phyloP scores from a whole-genome alignment of 64 coral and sea anemone species.

The Montipora sp. region DNA sequence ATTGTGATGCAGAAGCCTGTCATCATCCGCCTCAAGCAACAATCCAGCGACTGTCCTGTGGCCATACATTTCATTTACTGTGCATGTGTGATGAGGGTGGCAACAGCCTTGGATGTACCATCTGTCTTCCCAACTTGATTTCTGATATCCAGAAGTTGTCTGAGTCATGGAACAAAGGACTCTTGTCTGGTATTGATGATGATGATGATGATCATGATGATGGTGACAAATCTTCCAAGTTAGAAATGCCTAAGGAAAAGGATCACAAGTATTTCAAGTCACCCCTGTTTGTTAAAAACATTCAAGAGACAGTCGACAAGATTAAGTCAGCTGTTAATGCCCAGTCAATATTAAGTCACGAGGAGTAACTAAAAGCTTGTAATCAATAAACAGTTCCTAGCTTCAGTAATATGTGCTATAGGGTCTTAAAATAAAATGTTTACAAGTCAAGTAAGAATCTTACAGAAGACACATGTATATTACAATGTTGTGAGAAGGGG shows the following conservation, averaged over 20 bases:
- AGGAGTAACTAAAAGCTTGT: neutral
- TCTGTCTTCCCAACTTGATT: constrained; percentile 56
- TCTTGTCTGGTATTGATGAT: neutral
- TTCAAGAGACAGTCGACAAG: neutral
- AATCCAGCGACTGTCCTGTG: too few species aligned
- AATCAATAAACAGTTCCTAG: too few species aligned
- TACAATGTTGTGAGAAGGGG: too few species aligned
- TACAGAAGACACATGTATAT: too few species aligned
- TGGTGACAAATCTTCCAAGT: neutral
- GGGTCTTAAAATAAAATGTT: too few species aligned
- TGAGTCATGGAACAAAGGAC: constrained; percentile 47
- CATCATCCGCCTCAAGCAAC: too few species aligned
- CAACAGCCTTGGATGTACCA: too few species aligned
- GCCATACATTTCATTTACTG: too few species aligned
- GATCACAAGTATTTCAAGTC: constrained; percentile 29
- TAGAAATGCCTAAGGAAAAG: constrained; percentile 2
- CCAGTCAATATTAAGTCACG: neutral
- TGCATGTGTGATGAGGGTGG: too few species aligned
- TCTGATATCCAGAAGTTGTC: too few species aligned
- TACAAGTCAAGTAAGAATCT: too few species aligned
- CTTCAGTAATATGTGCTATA: too few species aligned
- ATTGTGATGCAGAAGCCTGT: constrained; percentile 42
- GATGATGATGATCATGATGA: neutral
- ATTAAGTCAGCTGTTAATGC: constrained; percentile 9
- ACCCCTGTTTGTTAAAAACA: neutral